phyloP scores from a whole-genome alignment of 2,113 vertebrate species.

The Seriola quinqueradiata region DNA sequence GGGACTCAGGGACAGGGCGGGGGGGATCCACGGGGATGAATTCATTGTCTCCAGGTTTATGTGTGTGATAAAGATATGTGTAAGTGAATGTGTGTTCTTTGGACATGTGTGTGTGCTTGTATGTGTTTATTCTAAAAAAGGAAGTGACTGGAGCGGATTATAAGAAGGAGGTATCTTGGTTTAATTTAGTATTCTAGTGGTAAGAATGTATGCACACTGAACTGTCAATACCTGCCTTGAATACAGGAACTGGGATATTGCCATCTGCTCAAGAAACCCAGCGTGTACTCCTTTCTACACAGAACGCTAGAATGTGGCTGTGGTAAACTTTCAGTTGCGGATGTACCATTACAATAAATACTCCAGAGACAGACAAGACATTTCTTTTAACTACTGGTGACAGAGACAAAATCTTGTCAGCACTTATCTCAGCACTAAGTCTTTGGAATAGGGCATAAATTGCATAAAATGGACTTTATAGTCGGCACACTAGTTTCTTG shows the following conservation, averaged over 20 bases:
- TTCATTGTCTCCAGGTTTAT: conserved; percentile 38
- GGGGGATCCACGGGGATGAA: conserved; percentile 51
- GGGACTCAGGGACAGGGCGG: conserved; percentile 58
- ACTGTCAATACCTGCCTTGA: conserved; percentile 50
- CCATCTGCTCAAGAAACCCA: conserved; percentile 56
- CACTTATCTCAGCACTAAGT: conserved; percentile 40
- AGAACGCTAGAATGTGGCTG: background rate
- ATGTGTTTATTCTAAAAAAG: conserved; percentile 13
- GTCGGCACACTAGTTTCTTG: conserved; percentile 15
- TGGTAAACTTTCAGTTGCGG: conserved; percentile 8
- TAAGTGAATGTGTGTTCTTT: conserved; percentile 7
- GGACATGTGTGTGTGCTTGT: background rate
- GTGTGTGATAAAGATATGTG: conserved; percentile 37
- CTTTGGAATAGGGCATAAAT: conserved; percentile 31
- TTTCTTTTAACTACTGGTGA: conserved; percentile 42
- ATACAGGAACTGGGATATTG: conserved; percentile 32
- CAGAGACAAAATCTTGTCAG: conserved; percentile 26
- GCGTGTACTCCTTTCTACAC: conserved; percentile 1
- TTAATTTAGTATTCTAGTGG: conserved; percentile 25
- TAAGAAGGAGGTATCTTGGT: background rate
- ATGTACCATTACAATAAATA: conserved; percentile 45
- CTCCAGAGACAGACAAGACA: conserved; percentile 33
- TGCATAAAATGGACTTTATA: conserved; percentile 28
- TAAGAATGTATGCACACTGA: conserved; percentile 21
- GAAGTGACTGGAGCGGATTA: background rate